phyloP scores from a whole-genome alignment of 2,888 invertebrate species.

The Dicyrtomina minuta region DNA sequence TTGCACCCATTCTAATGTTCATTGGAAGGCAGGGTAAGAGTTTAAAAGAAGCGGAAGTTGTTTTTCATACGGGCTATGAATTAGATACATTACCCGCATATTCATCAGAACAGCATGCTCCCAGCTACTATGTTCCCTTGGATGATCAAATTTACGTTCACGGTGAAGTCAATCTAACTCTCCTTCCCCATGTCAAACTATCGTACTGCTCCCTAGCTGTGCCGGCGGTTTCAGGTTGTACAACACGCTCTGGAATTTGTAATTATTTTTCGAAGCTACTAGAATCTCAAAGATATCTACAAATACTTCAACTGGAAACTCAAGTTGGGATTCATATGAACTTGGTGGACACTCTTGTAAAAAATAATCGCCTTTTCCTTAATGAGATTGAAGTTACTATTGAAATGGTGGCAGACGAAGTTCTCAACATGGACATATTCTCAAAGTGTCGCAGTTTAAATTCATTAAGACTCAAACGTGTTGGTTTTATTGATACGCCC shows the following conservation, averaged over 20 bases:
- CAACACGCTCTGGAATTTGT: conserved; percentile 30
- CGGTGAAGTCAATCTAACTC: conserved; percentile 25
- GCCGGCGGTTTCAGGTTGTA: conserved; percentile 27
- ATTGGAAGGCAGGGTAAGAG: conserved; percentile 25
- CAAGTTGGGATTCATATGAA: conserved; percentile 13
- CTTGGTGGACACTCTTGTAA: conserved; percentile 3
- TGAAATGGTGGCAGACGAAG: neutral
- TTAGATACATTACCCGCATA: neutral
- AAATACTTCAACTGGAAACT: conserved; percentile 27
- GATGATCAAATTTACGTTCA: conserved; percentile 33
- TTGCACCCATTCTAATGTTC: conserved; percentile 33
- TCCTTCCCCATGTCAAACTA: conserved; percentile 7
- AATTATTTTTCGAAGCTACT: conserved; percentile 26
- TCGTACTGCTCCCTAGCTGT: conserved; percentile 17
- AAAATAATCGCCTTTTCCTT: conserved; percentile 11
- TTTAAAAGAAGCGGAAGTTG: conserved; percentile 18
- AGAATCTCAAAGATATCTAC: conserved; percentile 16
- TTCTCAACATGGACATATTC: conserved; percentile 19
- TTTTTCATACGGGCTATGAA: conserved; percentile 34
- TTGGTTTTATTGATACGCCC: conserved; percentile 16
- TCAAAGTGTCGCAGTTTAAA: neutral
- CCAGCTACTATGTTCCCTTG: conserved; percentile 17
- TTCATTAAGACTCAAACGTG: conserved; percentile 26
- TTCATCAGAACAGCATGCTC: conserved; percentile 20
- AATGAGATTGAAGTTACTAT: conserved; percentile 23